Evolutionary conservation across 23 tunicate species (phyloP).

Genomic region (Botrylloides violaceus): DNA sequence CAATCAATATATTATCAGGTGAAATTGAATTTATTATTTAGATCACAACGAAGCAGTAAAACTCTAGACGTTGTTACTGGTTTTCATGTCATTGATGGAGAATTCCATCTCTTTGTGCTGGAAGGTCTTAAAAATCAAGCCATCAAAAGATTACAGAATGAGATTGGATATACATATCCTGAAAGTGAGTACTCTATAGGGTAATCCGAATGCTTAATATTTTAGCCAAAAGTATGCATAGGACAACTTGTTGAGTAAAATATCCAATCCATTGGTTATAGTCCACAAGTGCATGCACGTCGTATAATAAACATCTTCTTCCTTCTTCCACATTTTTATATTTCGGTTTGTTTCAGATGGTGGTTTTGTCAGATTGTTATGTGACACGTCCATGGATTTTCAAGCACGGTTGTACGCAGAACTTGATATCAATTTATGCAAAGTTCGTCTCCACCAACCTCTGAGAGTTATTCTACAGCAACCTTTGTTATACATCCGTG

Average conservation of each 20-base stretch:
- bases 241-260: no score
- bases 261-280: no score
- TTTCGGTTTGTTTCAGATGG: neutral
- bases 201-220: no score
- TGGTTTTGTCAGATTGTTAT: slow-evolving; percentile 25
- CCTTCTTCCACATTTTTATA: no score
- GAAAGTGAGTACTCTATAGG: neutral
- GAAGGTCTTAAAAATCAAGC: slow-evolving; percentile 40
- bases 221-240: no score
- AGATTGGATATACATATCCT: neutral
- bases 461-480: slow-evolving; percentile 45
- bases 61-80: slow-evolving; percentile 80
- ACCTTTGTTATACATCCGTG: slow-evolving; percentile 78
- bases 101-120: slow-evolving; percentile 70
- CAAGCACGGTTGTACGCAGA: slow-evolving; percentile 46
- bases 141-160: slow-evolving; percentile 13
- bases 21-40: no score
- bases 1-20: no score
- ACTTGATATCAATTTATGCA: slow-evolving; percentile 76
- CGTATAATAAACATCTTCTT: no score
- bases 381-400: slow-evolving; percentile 66
- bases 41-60: slow-evolving; percentile 52
- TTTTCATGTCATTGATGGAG: slow-evolving; percentile 85
- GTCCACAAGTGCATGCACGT: no score
- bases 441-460: slow-evolving; percentile 65